These are phyloP conservation scores for Oreochromis mossambicus DNA, from an alignment of 2,797 vertebrate species.

Conservation along the genomic window DNA sequence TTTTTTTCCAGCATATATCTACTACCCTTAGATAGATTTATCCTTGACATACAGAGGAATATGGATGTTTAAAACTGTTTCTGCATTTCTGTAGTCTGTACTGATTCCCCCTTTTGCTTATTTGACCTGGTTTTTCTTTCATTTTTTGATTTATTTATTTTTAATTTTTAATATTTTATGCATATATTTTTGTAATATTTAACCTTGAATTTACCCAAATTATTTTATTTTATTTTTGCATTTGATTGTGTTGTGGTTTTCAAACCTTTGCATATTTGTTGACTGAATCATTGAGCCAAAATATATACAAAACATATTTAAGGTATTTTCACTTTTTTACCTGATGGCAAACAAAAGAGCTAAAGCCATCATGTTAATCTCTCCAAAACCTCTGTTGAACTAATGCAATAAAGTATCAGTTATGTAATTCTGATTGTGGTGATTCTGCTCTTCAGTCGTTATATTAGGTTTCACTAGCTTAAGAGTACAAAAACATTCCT, in stretches of 20 bases:
- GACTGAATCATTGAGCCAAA: not conserved
- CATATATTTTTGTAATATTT: not conserved
- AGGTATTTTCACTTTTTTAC: not conserved
- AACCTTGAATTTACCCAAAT: not conserved
- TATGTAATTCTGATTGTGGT: not conserved
- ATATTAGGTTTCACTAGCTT: not conserved
- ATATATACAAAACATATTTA: not conserved
- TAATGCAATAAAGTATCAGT: not conserved
- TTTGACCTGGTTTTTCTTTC: not conserved
- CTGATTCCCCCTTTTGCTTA: not conserved
- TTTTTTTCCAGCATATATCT: not conserved
- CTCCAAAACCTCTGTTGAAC: not conserved
- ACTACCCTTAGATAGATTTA: not conserved
- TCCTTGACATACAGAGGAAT: not conserved
- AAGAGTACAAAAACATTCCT: not conserved
- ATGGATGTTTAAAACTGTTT: not conserved
- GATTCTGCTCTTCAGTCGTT: not conserved
- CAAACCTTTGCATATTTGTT: not conserved
- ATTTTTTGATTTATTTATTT: not conserved
- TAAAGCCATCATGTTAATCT: not conserved
- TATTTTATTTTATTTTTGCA: not conserved
- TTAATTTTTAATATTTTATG: not conserved
- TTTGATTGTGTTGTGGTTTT: not conserved
- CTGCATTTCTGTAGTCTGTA: not conserved
- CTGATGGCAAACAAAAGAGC: not conserved